Base-by-base conservation (phyloP, 2,113 vertebrate genomes). In the Pogona vitticeps region DNA sequence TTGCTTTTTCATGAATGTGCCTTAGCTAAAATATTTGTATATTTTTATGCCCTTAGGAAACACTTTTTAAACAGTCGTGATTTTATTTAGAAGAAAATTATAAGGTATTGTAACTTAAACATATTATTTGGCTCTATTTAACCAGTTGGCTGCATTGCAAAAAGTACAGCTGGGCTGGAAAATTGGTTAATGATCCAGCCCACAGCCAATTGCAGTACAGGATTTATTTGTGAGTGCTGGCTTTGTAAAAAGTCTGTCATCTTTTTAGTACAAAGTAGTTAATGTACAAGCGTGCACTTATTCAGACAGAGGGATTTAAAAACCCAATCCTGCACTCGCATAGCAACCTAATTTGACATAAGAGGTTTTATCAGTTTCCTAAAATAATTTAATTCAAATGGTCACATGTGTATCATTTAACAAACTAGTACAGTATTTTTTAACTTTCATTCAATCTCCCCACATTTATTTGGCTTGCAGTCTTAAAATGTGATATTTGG, bases 101-200 rank as follows among this genome's bases (percentile, higher is more conserved):
- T 83, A 76, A 93, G 92, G 90, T 75, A 83, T 67, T 67, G 0
- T 85, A 90, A 92, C 80, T 89, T 90, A 71, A 90, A 71, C 90
- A 36, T 91, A 89, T 90, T 80, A 63, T 86, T 87, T 21, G 94
- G 92, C 92, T 90, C 91, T 88, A 68, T 90, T 90, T 79, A 85
- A 21, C 26, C 33, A 6, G 1, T 89, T 89, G 93, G 93, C 94
- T 88, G 92, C 6, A 65, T 83, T 65, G 90, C 93, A 94, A 90
- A 91, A 92, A 91, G 90, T 89, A 93, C 88, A 94, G 95, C 93
- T 84, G 91, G 78, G 93, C 46, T 71, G 92, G 94, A 93, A 94
- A 94, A 94, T 93, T 86, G 94, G 90, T 92, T 93, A 93, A 92
- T 88, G 94, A 94, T 89, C 91, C 85, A 95, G 88, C 86, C 92